Conservation (phyloP, 2,888 invertebrate genomes). For the Scelioninae gen. 1 region DNA sequence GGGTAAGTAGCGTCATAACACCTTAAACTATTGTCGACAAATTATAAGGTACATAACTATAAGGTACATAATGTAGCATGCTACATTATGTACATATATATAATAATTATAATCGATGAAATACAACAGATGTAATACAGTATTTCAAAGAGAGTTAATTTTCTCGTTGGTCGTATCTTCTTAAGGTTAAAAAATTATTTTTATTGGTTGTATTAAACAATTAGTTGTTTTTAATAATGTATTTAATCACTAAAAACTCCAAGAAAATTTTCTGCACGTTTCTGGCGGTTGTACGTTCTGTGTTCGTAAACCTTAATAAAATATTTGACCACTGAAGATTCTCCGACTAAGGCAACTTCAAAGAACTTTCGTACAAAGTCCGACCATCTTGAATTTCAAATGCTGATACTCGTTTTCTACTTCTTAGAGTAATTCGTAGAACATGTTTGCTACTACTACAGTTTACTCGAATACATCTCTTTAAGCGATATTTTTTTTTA, state of each 20-base stretch:
- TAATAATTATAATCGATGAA: no score
- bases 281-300: constrained; percentile 35
- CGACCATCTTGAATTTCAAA: constrained; percentile 65
- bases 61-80: background rate
- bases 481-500: constrained; percentile 38
- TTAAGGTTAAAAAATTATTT: background rate
- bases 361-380: constrained; percentile 57
- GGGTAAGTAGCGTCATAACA: constrained; percentile 4
- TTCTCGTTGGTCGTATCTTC: background rate
- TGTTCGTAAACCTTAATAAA: constrained; percentile 61
- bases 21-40: background rate
- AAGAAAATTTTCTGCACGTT: constrained; percentile 58
- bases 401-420: constrained; percentile 56
- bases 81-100: no score
- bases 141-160: no score
- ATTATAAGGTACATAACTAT: constrained; percentile 1
- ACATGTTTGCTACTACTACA: constrained; percentile 42
- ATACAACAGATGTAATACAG: no score
- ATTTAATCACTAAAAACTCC: constrained; percentile 58
- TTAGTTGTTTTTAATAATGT: constrained; percentile 43
- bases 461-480: constrained; percentile 50
- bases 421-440: constrained; percentile 51
- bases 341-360: constrained; percentile 47
- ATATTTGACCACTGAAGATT: constrained; percentile 64
- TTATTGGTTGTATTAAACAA: constrained; percentile 15